Evolutionary conservation across 2,888 invertebrate genomes (phyloP).

Genomic region (Conops quadrifasciatus): DNA sequence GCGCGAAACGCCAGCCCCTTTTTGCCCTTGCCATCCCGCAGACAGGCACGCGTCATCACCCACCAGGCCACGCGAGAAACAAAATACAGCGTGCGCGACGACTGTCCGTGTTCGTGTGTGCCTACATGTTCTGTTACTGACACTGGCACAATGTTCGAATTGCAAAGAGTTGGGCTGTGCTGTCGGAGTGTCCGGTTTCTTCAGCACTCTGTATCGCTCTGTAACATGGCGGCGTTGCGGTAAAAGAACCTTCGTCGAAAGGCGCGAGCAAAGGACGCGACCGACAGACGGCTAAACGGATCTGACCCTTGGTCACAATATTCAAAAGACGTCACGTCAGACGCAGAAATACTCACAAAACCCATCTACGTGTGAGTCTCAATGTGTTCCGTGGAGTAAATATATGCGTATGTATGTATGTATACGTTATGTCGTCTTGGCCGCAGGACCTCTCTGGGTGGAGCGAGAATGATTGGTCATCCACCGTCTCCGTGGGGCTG

Average conservation of each 20-base stretch:
- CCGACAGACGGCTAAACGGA: constrained; percentile 35
- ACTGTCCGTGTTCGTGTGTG: constrained; percentile 38
- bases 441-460: constrained; percentile 51
- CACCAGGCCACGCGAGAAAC: neutral
- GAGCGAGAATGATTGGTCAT: constrained; percentile 57
- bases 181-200: constrained; percentile 52
- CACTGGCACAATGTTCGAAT: constrained; percentile 59
- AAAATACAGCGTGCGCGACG: constrained; percentile 32
- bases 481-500: constrained; percentile 56
- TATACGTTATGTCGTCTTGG: constrained; percentile 49
- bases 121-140: constrained; percentile 62
- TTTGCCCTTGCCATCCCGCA: neutral
- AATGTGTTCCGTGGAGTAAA: constrained; percentile 52
- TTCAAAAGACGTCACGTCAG: constrained; percentile 56
- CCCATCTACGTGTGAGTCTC: constrained; percentile 41
- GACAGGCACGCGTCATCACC: neutral
- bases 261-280: constrained; percentile 2
- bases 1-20: constrained; percentile 17
- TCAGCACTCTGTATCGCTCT: constrained; percentile 43
- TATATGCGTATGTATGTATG: constrained; percentile 48
- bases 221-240: constrained; percentile 48
- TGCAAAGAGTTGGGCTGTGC: constrained; percentile 60
- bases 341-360: constrained; percentile 35
- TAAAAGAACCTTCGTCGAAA: neutral
- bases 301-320: constrained; percentile 57